These are phyloP conservation scores for Falco biarmicus DNA, from an alignment of 2,797 vertebrate species.

Conservation along the genomic window DNA sequence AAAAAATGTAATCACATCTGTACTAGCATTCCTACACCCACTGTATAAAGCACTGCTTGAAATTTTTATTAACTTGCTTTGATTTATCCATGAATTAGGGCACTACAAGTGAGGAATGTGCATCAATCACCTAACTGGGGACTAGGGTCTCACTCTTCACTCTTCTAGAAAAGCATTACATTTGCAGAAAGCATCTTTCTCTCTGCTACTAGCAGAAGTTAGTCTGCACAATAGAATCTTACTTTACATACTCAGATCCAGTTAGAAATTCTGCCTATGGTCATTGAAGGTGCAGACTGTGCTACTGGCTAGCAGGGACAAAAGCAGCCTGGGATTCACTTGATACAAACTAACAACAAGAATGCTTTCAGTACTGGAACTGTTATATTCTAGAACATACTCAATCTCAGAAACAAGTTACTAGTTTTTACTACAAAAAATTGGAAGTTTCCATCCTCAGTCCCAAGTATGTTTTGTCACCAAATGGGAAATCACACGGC, in stretches of 20 bases:
- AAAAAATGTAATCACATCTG: not conserved
- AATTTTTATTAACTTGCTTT: not conserved
- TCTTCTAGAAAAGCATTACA: not conserved
- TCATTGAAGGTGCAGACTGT: not conserved
- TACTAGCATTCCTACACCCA: not conserved
- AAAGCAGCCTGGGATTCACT: not conserved
- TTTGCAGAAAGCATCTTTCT: not conserved
- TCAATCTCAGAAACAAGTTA: not conserved
- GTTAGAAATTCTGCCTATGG: not conserved
- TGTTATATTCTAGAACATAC: not conserved
- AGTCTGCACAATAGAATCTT: not conserved
- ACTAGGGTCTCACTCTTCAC: not conserved
- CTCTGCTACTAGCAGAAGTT: not conserved
- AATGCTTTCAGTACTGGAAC: not conserved
- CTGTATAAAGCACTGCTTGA: not conserved
- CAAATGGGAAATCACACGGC: not conserved
- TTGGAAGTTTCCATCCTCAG: not conserved
- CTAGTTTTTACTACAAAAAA: not conserved
- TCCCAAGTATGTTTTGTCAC: not conserved
- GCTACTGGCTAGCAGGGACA: not conserved
- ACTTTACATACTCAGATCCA: not conserved
- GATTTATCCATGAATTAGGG: not conserved
- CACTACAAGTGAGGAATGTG: not conserved
- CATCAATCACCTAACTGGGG: not conserved
- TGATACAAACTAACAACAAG: not conserved